Conservation (phyloP, 2,888 invertebrate genomes). For the Yponomeuta malinellus region DNA sequence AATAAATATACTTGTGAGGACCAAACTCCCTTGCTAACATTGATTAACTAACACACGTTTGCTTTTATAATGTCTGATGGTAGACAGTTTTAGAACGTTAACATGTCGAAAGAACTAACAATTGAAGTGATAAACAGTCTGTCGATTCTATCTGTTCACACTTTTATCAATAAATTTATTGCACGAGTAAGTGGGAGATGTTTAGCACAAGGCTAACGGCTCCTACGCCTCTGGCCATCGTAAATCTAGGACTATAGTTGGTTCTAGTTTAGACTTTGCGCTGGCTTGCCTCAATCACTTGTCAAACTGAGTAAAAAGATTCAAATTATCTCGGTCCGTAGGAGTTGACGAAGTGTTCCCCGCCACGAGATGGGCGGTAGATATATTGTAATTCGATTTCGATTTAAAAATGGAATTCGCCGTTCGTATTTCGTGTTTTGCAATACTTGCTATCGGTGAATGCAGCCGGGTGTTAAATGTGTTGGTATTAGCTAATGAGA, state of each 20-base stretch:
- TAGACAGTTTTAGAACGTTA: not conserved
- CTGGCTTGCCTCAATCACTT: not conserved
- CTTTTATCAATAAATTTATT: constrained; percentile 45
- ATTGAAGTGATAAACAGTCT: constrained; percentile 37
- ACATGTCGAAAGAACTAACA: not conserved
- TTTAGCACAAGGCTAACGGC: constrained; percentile 60
- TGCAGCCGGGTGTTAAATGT: not conserved
- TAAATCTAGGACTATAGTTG: constrained; percentile 49
- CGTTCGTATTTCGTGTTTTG: not conserved
- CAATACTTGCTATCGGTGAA: not conserved
- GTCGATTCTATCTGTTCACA: constrained; percentile 43
- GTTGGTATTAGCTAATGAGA: not conserved
- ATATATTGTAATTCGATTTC: not conserved
- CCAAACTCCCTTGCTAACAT: no score
- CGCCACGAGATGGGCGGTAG: not conserved
- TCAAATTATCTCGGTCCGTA: not conserved
- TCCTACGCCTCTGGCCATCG: constrained; percentile 61
- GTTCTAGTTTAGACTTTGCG: constrained; percentile 15
- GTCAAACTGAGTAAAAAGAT: not conserved
- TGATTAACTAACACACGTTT: no score
- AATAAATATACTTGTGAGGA: no score
- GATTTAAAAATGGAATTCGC: not conserved
- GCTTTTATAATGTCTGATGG: not conserved
- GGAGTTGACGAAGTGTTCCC: not conserved
- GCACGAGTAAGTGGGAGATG: constrained; percentile 35